Percentiles rank a stretch among this genome's conserved stretches.
Conservation (phyloP, 2,797 vertebrate genomes). For the Corythornis leucogaster region DNA sequence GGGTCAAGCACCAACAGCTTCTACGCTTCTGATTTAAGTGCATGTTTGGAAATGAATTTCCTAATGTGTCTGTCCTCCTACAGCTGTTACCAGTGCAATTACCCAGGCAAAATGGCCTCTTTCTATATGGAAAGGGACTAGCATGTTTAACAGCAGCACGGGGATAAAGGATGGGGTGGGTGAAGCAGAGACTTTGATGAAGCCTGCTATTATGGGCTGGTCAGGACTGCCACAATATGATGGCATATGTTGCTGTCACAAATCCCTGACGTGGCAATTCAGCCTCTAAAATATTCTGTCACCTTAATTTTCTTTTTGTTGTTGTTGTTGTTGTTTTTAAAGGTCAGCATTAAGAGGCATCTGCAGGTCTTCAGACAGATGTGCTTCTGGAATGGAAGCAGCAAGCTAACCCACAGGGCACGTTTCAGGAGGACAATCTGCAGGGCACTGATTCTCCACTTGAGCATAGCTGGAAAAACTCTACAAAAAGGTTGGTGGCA, state of each 20-base stretch:
- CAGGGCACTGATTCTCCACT: not conserved
- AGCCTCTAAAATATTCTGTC: not conserved
- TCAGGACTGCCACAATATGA: not conserved
- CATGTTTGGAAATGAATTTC: not conserved
- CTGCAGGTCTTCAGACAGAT: not conserved
- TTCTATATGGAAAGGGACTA: fast-evolving
- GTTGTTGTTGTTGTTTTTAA: not conserved
- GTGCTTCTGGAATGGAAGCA: not conserved
- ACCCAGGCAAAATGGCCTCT: not conserved
- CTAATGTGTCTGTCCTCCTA: not conserved
- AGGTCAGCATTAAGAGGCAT: not conserved
- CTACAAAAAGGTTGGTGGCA: not conserved
- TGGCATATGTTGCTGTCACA: not conserved
- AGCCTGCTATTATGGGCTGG: not conserved
- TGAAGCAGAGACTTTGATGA: not conserved
- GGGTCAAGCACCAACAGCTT: not conserved
- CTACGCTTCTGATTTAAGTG: not conserved
- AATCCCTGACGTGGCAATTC: not conserved
- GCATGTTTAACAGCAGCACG: not conserved
- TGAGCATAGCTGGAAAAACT: not conserved
- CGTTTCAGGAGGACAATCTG: not conserved
- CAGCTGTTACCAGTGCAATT: fast-evolving
- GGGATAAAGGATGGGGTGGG: not conserved
- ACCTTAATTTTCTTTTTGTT: not conserved
- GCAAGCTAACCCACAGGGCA: not conserved